Evolutionary conservation across 1,140 invertebrate genomes (phyloP).

Genomic region (Chionoecetes opilio): DNA sequence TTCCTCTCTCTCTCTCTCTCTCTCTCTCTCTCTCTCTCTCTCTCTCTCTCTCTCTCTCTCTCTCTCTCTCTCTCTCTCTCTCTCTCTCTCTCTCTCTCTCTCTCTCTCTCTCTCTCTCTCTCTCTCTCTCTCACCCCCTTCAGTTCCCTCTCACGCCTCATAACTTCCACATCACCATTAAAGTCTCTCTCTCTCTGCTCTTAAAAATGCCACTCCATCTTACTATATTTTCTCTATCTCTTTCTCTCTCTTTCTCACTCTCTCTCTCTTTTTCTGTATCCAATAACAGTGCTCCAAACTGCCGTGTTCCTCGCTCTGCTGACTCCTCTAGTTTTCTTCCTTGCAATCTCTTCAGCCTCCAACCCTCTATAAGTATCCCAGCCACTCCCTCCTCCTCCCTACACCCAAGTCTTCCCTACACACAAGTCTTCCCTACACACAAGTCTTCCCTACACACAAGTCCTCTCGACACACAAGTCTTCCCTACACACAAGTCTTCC

Average conservation of each 20-base stretch:
- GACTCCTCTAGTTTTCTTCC: too few relatives aligned
- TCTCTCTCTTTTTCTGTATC: not conserved
- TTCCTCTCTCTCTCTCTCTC: not conserved
- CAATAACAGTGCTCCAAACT: too few relatives aligned
- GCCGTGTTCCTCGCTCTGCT: too few relatives aligned
- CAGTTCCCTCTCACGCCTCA: not conserved
- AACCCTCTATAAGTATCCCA: too few relatives aligned
- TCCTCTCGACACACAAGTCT: too few relatives aligned
- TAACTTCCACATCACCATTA: not conserved
- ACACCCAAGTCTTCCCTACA: not conserved
- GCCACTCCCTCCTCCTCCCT: too few relatives aligned
- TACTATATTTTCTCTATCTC: not conserved
- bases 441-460: not conserved
- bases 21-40: not conserved
- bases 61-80: not conserved
- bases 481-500: too few relatives aligned
- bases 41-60: not conserved
- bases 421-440: too few relatives aligned
- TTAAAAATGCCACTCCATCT: not conserved
- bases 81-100: not conserved
- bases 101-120: not conserved
- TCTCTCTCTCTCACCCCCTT: not conserved
- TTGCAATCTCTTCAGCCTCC: too few relatives aligned
- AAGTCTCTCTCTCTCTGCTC: not conserved
- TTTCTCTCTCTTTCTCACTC: conserved; percentile 43